Conservation (phyloP, 2,888 invertebrate genomes). For the Disparrhopalites patrizii region DNA sequence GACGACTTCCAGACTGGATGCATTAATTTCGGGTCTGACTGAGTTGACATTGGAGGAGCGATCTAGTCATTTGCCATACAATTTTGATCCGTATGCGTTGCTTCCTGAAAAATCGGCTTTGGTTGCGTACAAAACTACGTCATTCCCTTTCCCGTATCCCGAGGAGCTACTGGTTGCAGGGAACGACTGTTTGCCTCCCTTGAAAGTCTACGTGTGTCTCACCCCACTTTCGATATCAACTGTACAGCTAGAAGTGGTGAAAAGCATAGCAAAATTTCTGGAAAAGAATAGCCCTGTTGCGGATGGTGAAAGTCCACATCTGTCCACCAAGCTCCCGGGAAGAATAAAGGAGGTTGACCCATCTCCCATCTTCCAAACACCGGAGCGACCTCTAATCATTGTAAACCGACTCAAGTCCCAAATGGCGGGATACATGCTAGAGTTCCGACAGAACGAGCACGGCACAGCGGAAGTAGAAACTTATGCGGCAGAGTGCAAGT, state of each 20-base stretch:
- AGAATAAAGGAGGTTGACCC: background rate
- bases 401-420: background rate
- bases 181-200: background rate
- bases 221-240: background rate
- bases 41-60: background rate
- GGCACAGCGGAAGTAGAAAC: background rate
- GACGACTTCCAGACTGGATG: slow-evolving; percentile 1
- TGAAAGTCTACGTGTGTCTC: slow-evolving; percentile 1
- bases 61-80: background rate
- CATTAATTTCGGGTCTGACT: background rate
- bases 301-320: background rate
- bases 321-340: no score
- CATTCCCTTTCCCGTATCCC: slow-evolving; percentile 15
- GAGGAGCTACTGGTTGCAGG: background rate
- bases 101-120: slow-evolving; percentile 7
- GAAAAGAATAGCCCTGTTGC: background rate
- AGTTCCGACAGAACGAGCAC: background rate
- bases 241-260: background rate
- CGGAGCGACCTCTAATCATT: background rate
- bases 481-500: slow-evolving; percentile 4
- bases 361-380: background rate
- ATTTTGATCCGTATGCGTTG: slow-evolving; percentile 22
- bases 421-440: background rate
- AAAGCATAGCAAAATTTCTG: background rate
- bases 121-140: slow-evolving; percentile 7